phyloP scores from a whole-genome alignment of 2,888 invertebrate species.

The Andrena trimmerana region DNA sequence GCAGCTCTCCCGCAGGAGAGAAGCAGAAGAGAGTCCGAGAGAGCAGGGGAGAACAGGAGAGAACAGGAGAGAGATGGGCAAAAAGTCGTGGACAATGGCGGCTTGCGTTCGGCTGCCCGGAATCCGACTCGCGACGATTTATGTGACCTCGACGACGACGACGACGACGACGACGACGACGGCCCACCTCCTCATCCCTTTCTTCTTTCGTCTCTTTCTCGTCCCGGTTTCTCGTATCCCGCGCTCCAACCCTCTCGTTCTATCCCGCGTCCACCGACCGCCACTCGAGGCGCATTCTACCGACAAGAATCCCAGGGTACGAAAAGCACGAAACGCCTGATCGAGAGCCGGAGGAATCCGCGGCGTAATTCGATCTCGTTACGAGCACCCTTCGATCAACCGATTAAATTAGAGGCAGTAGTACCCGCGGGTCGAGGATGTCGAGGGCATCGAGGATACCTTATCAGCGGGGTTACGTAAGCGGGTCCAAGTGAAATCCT shows the following conservation, averaged over 20 bases:
- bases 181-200: conserved; percentile 58
- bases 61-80: conserved; percentile 60
- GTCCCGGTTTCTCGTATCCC: conserved; percentile 49
- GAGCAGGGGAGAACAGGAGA: too few relatives aligned
- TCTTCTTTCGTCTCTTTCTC: conserved; percentile 45
- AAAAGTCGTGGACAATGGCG: conserved; percentile 82
- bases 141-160: conserved; percentile 79
- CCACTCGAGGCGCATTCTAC: conserved; percentile 62
- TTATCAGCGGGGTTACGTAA: conserved; percentile 11
- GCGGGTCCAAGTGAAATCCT: not conserved
- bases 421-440: not conserved
- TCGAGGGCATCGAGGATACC: not conserved
- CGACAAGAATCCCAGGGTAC: conserved; percentile 62
- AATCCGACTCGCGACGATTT: conserved; percentile 83
- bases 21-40: not conserved
- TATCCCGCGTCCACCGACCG: conserved; percentile 33
- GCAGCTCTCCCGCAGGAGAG: conserved; percentile 56
- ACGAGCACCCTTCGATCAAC: conserved; percentile 33
- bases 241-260: conserved; percentile 42
- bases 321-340: conserved; percentile 57
- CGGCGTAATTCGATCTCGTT: conserved; percentile 41
- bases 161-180: conserved; percentile 70
- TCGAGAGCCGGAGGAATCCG: conserved; percentile 15
- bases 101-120: conserved; percentile 82
- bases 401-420: not conserved